Base-by-base conservation (phyloP, 2,888 invertebrate species). In the Diarsia dahlii region DNA sequence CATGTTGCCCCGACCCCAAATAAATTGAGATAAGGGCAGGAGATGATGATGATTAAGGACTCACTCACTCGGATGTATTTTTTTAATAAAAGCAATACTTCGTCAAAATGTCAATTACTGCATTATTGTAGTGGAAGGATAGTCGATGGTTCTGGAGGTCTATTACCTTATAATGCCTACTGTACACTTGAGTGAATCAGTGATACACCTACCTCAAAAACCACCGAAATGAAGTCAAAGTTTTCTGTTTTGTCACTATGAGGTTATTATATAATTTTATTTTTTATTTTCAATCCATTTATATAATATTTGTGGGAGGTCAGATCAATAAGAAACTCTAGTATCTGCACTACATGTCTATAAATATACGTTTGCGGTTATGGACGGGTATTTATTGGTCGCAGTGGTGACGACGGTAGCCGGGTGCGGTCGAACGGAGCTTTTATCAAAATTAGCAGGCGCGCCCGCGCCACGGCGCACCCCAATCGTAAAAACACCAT, bases 381-480 rank as follows among this genome's bases (percentile, higher is more conserved):
- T 86, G 78, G 77, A 82, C 71, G 74, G 70, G 79, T 91, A 91
- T 93, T 93, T 94, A 93, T 93, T 91, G 93, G 92, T 90, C 87
- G 88, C 89, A 90, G 90, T 87, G 92, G 92, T 91, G 93, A 91
- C 88, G 89, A 90, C 88, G 84, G 89, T 85, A 87, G 85, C 87
- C 88, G 93, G 96, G 96, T 89, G 96, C 94, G 96, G 95, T 94
- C 94, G 94, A 92, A 91, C 93, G 94, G 94, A 91, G 96, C 96
- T 96, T 96, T 96, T 96, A 96, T 95, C 96, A 93, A 96, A 96
- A 96, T 96, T 95, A 95, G 95, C 94, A 91, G 93, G 94, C 94
- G 95, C 95, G 94, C 93, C 95, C 94, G 92, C 90, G 89, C 89
- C 86, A 88, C 89, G 93, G 92, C 95, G 94, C 96, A 94, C 96